These are phyloP conservation scores for Condylostylus longicornis DNA, from an alignment of 1,140 invertebrate genomes.

Conservation along the genomic window DNA sequence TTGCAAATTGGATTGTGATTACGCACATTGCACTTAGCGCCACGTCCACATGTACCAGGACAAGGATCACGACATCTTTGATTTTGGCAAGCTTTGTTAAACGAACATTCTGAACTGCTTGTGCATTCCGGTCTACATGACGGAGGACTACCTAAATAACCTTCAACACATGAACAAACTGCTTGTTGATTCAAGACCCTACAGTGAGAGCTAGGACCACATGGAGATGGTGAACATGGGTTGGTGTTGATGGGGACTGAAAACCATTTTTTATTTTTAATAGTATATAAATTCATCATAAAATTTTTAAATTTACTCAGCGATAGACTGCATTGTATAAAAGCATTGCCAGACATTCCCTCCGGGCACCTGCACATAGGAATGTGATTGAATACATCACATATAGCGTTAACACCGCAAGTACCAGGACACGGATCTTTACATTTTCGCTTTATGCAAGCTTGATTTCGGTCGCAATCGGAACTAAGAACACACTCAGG, in stretches of 20 bases:
- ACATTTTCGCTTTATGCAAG: slow-evolving; percentile 59
- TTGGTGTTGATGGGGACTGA: slow-evolving; percentile 22
- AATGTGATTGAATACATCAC: slow-evolving; percentile 63
- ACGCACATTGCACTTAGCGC: slow-evolving; percentile 55
- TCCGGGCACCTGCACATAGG: slow-evolving; percentile 55
- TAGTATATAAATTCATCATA: slow-evolving; percentile 11
- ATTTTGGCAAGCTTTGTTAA: slow-evolving; percentile 49
- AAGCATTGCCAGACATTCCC: slow-evolving; percentile 61
- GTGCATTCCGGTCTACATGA: slow-evolving; percentile 58
- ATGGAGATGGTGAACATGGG: slow-evolving; percentile 49
- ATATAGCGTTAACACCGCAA: slow-evolving; percentile 55
- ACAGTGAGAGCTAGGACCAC: slow-evolving; percentile 52
- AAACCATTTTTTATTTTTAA: slow-evolving; percentile 40
- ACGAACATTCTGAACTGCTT: slow-evolving; percentile 52
- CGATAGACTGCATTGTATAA: slow-evolving; percentile 45
- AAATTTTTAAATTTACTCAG: slow-evolving; percentile 37
- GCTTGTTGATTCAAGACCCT: slow-evolving; percentile 38
- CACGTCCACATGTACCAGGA: slow-evolving; percentile 52
- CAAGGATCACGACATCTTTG: slow-evolving; percentile 63
- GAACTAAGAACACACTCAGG: slow-evolving; percentile 73
- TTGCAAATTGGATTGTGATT: slow-evolving; percentile 62
- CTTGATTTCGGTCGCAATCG: slow-evolving; percentile 56
- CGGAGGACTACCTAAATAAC: slow-evolving; percentile 56
- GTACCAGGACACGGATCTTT: slow-evolving; percentile 58
- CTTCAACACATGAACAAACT: slow-evolving; percentile 48